Conservation (phyloP, 2,797 vertebrate species). For the Clarias fuscus region DNA sequence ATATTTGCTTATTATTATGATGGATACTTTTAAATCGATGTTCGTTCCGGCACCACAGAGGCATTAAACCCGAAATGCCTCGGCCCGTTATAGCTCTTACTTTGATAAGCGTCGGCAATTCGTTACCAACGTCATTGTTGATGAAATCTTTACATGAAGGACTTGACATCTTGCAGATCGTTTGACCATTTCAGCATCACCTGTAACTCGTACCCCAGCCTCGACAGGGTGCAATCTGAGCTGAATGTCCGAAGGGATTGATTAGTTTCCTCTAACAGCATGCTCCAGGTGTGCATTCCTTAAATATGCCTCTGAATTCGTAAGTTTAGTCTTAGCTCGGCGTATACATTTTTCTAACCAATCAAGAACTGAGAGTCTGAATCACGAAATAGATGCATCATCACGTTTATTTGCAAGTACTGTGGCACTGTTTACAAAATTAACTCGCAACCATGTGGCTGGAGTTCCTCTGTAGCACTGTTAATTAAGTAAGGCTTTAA, state of each 20-base stretch:
- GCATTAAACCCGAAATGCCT: constrained; percentile 16
- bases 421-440: too few relatives aligned
- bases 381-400: neutral
- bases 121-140: constrained; percentile 1
- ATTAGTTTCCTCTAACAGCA: neutral
- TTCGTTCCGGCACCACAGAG: constrained; percentile 4
- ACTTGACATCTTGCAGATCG: neutral
- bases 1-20: constrained; percentile 24
- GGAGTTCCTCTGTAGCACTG: neutral
- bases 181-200: constrained; percentile 59
- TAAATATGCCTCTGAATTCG: neutral
- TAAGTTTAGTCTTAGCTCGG: neutral
- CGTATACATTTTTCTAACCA: too few relatives aligned
- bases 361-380: neutral
- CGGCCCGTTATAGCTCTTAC: neutral
- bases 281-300: neutral
- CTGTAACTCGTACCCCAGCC: constrained; percentile 39
- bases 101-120: constrained; percentile 26
- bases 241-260: neutral
- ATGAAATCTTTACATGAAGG: neutral
- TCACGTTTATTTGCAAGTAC: neutral
- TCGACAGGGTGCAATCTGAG: neutral
- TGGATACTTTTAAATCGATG: constrained; percentile 6
- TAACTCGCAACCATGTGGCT: neutral
- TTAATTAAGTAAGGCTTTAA: neutral